A percentile compares a stretch with the other conserved stretches of the same genome.
Evolutionary conservation across 2,797 vertebrate species (phyloP).

Genomic region (Rhinophrynus dorsalis): DNA sequence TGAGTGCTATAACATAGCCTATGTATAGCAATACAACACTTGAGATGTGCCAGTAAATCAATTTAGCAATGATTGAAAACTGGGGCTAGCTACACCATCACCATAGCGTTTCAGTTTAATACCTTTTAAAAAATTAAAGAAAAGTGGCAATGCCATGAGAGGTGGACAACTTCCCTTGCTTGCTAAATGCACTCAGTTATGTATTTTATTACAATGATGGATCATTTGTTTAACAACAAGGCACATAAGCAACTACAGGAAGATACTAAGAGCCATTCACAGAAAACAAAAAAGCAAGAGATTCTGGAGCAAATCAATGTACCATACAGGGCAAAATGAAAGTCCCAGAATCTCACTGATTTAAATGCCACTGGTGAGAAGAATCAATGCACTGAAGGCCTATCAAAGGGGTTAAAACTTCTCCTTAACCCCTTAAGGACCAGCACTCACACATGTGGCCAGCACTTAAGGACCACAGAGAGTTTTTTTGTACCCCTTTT

Average conservation of each 20-base stretch:
- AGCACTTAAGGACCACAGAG: too few species aligned
- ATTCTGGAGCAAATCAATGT: too few species aligned
- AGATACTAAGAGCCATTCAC: background rate
- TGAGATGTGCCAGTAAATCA: constrained; percentile 31
- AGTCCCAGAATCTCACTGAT: too few species aligned
- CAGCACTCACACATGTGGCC: too few species aligned
- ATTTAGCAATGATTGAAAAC: constrained; percentile 9
- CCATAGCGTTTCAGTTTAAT: constrained; percentile 24
- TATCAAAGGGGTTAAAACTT: too few species aligned
- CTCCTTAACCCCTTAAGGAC: too few species aligned
- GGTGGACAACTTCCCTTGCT: constrained; percentile 21
- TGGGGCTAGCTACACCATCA: constrained; percentile 6
- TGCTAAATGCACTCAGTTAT: constrained; percentile 4
- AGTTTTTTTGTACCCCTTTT: too few species aligned
- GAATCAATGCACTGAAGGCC: too few species aligned
- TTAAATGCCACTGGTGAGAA: too few species aligned
- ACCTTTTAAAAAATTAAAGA: constrained; percentile 46
- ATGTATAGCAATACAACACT: constrained; percentile 20
- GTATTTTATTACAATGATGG: constrained; percentile 35
- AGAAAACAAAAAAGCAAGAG: background rate
- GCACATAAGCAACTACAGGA: background rate
- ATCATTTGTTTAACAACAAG: constrained; percentile 14
- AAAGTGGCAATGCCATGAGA: constrained; percentile 21
- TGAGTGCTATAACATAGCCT: background rate
- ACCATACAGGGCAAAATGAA: too few species aligned